Evolutionary conservation across 2,797 vertebrate species (phyloP).

Genomic region (Chrysolophus pictus): DNA sequence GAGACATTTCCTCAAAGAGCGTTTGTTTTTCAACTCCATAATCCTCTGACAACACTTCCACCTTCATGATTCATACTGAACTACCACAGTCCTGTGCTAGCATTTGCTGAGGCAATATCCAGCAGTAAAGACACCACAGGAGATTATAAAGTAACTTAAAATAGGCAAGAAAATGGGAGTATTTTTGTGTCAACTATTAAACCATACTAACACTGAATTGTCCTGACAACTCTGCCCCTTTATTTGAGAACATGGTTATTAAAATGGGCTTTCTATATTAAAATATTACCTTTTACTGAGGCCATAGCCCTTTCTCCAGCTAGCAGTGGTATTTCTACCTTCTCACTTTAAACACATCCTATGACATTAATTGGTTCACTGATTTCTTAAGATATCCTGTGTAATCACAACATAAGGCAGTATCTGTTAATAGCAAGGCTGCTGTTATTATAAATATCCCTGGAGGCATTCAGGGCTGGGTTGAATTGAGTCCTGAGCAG

Average conservation of each 20-base stretch:
- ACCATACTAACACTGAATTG: neutral
- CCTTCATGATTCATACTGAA: neutral
- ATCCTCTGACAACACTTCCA: neutral
- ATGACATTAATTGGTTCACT: neutral
- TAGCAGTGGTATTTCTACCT: neutral
- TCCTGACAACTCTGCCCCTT: neutral
- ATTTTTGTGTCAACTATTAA: neutral
- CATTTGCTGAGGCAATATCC: neutral
- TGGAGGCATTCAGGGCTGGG: too few species aligned
- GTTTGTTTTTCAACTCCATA: neutral
- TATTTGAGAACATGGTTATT: neutral
- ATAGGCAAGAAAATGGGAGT: neutral
- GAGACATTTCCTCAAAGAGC: neutral
- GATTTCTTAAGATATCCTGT: neutral
- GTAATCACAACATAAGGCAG: neutral
- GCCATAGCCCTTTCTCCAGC: neutral
- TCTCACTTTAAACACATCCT: neutral
- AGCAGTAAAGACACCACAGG: neutral
- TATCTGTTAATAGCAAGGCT: neutral
- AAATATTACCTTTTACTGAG: neutral
- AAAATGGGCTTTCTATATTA: neutral
- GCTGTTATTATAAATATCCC: neutral
- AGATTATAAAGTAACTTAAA: neutral
- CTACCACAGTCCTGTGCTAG: neutral
- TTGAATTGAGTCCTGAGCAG: too few species aligned